Conservation (phyloP, 1,140 invertebrate species). For the Brachionus koreanus region DNA sequence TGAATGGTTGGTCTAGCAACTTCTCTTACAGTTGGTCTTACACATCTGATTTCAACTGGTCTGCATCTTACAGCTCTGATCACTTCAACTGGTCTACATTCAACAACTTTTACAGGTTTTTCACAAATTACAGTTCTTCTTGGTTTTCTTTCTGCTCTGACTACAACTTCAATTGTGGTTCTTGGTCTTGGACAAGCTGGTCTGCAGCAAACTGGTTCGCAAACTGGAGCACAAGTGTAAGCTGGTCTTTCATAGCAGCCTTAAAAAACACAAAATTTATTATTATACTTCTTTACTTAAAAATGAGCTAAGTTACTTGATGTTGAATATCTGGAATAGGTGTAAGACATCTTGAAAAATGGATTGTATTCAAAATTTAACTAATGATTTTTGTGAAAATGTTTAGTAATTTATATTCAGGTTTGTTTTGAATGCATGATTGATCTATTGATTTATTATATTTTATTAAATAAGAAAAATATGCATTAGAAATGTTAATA, state of each 20-base stretch:
- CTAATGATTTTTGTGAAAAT: neutral
- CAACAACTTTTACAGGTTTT: slow-evolving; percentile 4
- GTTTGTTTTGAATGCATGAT: neutral
- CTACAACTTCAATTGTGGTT: slow-evolving; percentile 1
- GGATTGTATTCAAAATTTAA: neutral
- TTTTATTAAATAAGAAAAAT: slow-evolving; percentile 8
- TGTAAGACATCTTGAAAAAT: neutral
- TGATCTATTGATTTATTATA: slow-evolving; percentile 19
- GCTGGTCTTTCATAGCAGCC: slow-evolving; percentile 29
- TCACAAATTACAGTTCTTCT: neutral
- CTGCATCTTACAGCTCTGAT: slow-evolving; percentile 3
- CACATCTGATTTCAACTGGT: neutral
- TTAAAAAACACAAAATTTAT: neutral
- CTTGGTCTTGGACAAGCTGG: neutral
- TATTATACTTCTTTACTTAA: no score
- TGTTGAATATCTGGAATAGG: neutral
- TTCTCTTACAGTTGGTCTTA: neutral
- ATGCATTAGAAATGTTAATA: neutral
- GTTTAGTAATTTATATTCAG: slow-evolving; percentile 24
- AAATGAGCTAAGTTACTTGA: neutral
- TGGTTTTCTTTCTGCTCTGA: slow-evolving; percentile 8
- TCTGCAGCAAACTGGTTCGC: neutral
- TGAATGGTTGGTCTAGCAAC: neutral
- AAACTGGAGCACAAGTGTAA: slow-evolving; percentile 4
- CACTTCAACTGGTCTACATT: slow-evolving; percentile 1